A percentile compares a stretch with the other conserved stretches of the same genome.
Evolutionary conservation across 2,888 invertebrate genomes (phyloP).

Genomic region (Malthinus flaveolus): DNA sequence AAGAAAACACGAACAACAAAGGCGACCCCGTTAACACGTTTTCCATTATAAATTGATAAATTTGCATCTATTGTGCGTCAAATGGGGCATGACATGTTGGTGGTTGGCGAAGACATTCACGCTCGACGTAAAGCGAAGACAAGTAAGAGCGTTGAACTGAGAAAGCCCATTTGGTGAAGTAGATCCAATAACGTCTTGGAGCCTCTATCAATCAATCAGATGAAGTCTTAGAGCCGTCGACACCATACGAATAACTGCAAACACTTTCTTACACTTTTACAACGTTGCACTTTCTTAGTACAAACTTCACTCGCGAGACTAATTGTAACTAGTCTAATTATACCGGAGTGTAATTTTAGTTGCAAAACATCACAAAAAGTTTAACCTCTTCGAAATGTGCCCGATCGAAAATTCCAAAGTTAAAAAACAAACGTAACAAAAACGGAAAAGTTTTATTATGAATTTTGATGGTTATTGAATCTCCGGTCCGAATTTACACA

Average conservation of each 20-base stretch:
- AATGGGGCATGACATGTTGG: constrained; percentile 32
- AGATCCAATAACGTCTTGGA: constrained; percentile 32
- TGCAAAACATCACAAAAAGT: not conserved
- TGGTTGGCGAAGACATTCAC: constrained; percentile 32
- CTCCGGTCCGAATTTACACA: no score
- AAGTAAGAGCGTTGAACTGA: constrained; percentile 33
- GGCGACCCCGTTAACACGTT: constrained; percentile 22
- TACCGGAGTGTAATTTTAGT: constrained; percentile 18
- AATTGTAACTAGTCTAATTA: constrained; percentile 31
- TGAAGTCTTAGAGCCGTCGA: constrained; percentile 30
- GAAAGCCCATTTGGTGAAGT: constrained; percentile 25
- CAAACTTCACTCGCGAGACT: constrained; percentile 14
- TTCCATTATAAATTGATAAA: constrained; percentile 28
- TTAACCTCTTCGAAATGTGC: no score
- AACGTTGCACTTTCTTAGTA: constrained; percentile 11
- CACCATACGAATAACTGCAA: constrained; percentile 26
- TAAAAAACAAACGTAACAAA: no score
- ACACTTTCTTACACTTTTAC: constrained; percentile 16
- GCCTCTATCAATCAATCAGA: constrained; percentile 36
- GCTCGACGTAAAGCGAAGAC: constrained; percentile 32
- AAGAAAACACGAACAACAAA: constrained; percentile 21
- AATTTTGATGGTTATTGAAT: no score
- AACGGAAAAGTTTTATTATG: no score
- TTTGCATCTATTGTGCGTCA: constrained; percentile 31
- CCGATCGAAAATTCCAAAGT: no score